Percentiles rank a stretch among this genome's conserved stretches.
Conservation (phyloP, 2,113 vertebrate species). For the Crotalus horridus region DNA sequence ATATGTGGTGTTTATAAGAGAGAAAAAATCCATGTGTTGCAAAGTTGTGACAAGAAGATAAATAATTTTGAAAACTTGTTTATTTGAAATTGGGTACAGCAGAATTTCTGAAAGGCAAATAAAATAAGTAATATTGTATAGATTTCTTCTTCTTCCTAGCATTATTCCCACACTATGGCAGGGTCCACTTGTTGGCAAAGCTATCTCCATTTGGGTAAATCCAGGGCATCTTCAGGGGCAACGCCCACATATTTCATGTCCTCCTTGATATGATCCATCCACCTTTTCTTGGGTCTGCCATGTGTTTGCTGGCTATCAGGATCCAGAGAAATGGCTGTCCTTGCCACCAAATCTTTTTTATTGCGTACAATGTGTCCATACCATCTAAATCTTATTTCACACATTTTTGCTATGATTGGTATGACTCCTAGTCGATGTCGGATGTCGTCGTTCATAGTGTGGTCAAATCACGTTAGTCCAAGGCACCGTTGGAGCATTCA, state of each 20-base stretch:
- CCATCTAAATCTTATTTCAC: background rate
- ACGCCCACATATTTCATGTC: background rate
- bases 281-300: background rate
- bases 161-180: background rate
- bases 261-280: background rate
- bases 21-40: background rate
- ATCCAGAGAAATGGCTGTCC: background rate
- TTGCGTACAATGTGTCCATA: background rate
- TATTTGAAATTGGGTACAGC: background rate
- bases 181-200: background rate
- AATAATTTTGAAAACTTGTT: background rate
- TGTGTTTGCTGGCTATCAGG: background rate
- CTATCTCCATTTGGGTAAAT: background rate
- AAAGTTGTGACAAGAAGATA: background rate
- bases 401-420: too few species aligned
- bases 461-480: too few species aligned
- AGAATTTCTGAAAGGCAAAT: background rate
- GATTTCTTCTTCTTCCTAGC: background rate
- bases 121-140: background rate
- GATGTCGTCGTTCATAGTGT: too few species aligned
- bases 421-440: background rate
- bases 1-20: background rate
- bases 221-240: background rate
- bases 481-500: too few species aligned
- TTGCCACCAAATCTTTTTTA: background rate